These are phyloP conservation scores for Rhingia campestris DNA, from an alignment of 2,888 invertebrate genomes.

Conservation along the genomic window DNA sequence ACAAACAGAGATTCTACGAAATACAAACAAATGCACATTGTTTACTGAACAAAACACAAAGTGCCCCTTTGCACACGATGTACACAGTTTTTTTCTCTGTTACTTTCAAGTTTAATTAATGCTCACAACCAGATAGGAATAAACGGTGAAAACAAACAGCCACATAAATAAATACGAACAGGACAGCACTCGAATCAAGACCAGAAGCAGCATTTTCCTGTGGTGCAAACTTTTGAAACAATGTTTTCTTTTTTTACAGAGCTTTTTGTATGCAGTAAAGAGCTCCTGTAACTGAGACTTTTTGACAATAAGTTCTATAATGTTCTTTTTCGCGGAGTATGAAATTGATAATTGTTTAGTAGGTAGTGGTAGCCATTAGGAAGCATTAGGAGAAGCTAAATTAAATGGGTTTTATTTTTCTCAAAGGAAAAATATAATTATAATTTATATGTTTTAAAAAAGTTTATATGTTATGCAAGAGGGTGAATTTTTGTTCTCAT, in stretches of 20 bases:
- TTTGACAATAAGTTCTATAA: constrained; percentile 47
- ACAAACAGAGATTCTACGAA: constrained; percentile 45
- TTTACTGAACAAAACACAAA: constrained; percentile 39
- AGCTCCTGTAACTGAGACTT: constrained; percentile 48
- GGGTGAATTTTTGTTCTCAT: not conserved
- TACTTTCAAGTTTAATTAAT: constrained; percentile 61
- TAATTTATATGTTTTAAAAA: not conserved
- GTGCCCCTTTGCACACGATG: constrained; percentile 41
- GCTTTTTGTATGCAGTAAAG: constrained; percentile 39
- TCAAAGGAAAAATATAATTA: constrained; percentile 4
- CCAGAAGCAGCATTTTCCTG: constrained; percentile 47
- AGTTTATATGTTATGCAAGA: not conserved
- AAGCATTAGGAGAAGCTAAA: constrained; percentile 26
- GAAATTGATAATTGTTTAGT: constrained; percentile 49
- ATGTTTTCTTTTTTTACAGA: constrained; percentile 9
- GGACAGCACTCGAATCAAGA: constrained; percentile 53
- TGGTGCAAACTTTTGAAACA: constrained; percentile 52
- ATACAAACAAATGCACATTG: constrained; percentile 37
- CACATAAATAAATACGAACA: constrained; percentile 50
- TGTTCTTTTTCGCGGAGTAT: constrained; percentile 23
- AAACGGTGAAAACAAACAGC: constrained; percentile 45
- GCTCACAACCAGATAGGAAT: constrained; percentile 54
- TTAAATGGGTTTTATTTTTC: constrained; percentile 21
- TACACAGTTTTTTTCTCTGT: constrained; percentile 19
- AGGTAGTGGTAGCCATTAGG: constrained; percentile 10